These are phyloP conservation scores for Listronotus bonariensis DNA, from an alignment of 1,140 invertebrate species.

Conservation along the genomic window DNA sequence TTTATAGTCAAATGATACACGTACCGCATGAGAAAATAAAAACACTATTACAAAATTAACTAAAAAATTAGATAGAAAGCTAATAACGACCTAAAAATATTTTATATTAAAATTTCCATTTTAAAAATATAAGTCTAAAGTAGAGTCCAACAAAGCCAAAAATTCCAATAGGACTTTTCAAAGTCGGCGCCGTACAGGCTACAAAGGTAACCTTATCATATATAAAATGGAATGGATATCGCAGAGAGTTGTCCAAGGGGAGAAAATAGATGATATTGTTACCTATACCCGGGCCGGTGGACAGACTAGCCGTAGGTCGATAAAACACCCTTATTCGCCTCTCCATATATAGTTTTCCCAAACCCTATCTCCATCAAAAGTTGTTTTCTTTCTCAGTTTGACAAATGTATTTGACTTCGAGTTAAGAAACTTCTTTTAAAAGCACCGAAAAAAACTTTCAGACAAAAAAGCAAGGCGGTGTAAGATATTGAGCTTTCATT, in stretches of 20 bases:
- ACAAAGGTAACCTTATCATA: constrained; percentile 6
- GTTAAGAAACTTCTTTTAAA: constrained; percentile 35
- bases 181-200: constrained; percentile 33
- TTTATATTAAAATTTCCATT: no score
- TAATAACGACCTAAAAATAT: no score
- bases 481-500: constrained; percentile 44
- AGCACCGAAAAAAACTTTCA: constrained; percentile 22
- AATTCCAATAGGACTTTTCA: constrained; percentile 11
- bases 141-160: constrained; percentile 1
- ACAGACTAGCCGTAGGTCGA: constrained; percentile 39
- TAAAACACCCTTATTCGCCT: constrained; percentile 39
- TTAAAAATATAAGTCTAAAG: background rate
- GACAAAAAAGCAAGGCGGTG: constrained; percentile 34
- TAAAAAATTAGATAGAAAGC: no score
- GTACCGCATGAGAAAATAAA: no score
- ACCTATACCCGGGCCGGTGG: constrained; percentile 46
- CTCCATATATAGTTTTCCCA: constrained; percentile 29
- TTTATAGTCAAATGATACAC: no score
- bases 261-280: constrained; percentile 48
- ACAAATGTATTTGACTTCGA: constrained; percentile 45
- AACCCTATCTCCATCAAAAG: constrained; percentile 39
- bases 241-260: constrained; percentile 24
- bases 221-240: constrained; percentile 27
- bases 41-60: no score
- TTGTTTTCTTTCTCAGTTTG: constrained; percentile 41